Evolutionary conservation across 1,140 invertebrate species (phyloP).

Genomic region (Microplitis demolitor): DNA sequence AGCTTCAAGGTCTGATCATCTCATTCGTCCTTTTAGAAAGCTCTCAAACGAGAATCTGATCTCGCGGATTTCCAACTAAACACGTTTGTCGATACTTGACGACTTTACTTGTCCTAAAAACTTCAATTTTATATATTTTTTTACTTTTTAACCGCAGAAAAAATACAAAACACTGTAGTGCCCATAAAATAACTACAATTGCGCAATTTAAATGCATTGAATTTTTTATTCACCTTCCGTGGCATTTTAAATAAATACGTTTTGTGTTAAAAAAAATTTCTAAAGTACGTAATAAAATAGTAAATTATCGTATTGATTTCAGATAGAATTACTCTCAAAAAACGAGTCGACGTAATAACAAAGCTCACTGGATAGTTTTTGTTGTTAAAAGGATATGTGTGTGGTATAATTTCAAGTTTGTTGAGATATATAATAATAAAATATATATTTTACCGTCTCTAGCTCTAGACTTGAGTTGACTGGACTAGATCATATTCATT

Average conservation of each 20-base stretch:
- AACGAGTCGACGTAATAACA: neutral
- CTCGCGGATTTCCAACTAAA: neutral
- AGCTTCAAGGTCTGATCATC: neutral
- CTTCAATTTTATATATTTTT: no score
- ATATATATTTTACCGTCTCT: no score
- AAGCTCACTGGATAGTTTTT: neutral
- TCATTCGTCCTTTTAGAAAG: neutral
- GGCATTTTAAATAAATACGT: neutral
- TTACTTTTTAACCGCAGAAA: no score
- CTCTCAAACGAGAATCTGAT: conserved; percentile 20
- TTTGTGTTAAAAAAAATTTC: neutral
- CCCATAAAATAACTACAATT: conserved; percentile 11
- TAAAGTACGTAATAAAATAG: neutral
- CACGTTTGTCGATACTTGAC: neutral
- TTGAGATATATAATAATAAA: neutral
- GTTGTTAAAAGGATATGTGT: conserved; percentile 24
- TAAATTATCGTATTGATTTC: neutral
- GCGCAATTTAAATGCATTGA: conserved; percentile 41
- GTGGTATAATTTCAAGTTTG: neutral
- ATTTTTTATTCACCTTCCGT: conserved; percentile 3
- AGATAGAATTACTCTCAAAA: neutral
- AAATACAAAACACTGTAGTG: no score
- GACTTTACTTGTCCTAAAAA: neutral
- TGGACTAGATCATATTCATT: conserved; percentile 5
- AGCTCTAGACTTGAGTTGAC: no score